Conservation (phyloP, 2,888 invertebrate genomes). For the Panorpa germanica region DNA sequence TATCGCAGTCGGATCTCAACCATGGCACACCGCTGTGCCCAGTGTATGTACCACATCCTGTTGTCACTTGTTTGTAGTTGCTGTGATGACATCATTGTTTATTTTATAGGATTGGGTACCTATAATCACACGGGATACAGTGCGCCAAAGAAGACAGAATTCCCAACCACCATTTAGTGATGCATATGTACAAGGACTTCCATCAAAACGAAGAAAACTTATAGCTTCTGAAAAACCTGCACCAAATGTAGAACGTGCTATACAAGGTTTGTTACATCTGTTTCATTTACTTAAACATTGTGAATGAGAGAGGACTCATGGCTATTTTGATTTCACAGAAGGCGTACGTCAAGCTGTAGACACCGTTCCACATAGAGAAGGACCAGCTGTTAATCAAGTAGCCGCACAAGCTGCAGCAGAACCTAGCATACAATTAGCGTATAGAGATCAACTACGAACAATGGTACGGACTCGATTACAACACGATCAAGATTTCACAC, state of each 20-base stretch:
- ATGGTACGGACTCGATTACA: constrained; percentile 21
- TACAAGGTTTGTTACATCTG: too few relatives aligned
- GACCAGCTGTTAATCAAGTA: constrained; percentile 14
- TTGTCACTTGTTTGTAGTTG: too few relatives aligned
- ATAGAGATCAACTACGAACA: constrained; percentile 20
- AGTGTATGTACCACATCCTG: too few relatives aligned
- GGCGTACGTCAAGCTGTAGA: constrained; percentile 21
- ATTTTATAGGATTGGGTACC: constrained; percentile 61
- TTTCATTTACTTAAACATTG: too few relatives aligned
- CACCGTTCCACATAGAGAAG: constrained; percentile 13
- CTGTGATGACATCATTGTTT: too few relatives aligned
- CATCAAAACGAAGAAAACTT: constrained; percentile 71
- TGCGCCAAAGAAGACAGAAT: constrained; percentile 40
- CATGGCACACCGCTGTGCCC: constrained; percentile 43
- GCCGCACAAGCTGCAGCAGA: constrained; percentile 19
- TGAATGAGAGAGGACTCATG: too few relatives aligned
- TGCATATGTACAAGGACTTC: constrained; percentile 78
- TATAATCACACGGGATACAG: constrained; percentile 63
- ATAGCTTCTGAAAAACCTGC: constrained; percentile 24
- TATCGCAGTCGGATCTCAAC: constrained; percentile 32
- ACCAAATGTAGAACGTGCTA: constrained; percentile 19
- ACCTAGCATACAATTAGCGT: constrained; percentile 20
- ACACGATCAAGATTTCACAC: constrained; percentile 20
- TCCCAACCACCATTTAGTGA: constrained; percentile 56
- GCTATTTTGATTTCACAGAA: too few relatives aligned